Conservation (phyloP, 2,797 vertebrate species). For the Sardinella longiceps region DNA sequence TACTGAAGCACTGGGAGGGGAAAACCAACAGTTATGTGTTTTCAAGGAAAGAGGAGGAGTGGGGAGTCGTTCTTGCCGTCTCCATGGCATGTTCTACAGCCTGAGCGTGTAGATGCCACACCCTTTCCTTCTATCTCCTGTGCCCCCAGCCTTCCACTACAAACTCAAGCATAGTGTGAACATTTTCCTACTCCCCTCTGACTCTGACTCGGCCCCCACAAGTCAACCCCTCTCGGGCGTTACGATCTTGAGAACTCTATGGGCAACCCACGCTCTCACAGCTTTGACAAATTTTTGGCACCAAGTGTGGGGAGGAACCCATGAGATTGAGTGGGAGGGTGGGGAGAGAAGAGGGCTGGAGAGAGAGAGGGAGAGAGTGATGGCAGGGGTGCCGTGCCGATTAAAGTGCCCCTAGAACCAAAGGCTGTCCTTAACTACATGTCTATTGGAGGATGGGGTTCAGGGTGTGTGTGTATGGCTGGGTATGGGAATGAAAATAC, state of each 20-base stretch:
- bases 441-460: constrained; percentile 18
- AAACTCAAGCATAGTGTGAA: background rate
- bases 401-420: background rate
- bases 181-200: background rate
- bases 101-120: background rate
- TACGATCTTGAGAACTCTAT: constrained; percentile 46
- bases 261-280: constrained; percentile 50
- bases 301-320: constrained; percentile 33
- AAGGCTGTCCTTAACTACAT: background rate
- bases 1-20: constrained; percentile 39
- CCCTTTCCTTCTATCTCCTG: constrained; percentile 1
- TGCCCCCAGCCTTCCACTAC: background rate
- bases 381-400: background rate
- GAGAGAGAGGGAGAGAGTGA: constrained; percentile 23
- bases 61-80: constrained; percentile 46
- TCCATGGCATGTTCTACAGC: background rate
- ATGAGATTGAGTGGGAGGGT: background rate
- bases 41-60: constrained; percentile 38
- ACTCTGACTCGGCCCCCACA: background rate
- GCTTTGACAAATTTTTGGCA: constrained; percentile 61
- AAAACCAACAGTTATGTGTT: constrained; percentile 49
- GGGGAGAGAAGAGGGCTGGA: background rate
- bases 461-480: background rate
- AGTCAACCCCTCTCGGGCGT: constrained; percentile 16
- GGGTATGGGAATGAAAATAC: background rate